Conservation (phyloP, 2,888 invertebrate species). For the Cephonodes hylas region DNA sequence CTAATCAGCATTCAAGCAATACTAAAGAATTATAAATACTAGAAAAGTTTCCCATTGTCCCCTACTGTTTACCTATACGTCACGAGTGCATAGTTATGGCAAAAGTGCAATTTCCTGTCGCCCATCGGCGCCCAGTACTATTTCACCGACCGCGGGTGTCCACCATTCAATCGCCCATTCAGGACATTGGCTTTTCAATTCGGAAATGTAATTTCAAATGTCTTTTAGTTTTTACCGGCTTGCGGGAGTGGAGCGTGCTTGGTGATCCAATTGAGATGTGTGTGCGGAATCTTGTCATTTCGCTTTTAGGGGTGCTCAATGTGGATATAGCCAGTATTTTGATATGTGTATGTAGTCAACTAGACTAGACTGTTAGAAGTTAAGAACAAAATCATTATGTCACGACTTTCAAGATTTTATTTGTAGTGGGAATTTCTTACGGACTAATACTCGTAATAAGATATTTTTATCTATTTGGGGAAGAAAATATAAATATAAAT, state of each 20-base stretch:
- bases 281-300: background rate
- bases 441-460: too few relatives aligned
- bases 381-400: too few relatives aligned
- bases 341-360: too few relatives aligned
- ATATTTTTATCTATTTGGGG: too few relatives aligned
- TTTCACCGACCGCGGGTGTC: background rate
- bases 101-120: conserved; percentile 28
- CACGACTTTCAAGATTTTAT: too few relatives aligned
- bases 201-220: background rate
- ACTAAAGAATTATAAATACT: too few relatives aligned
- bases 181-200: conserved; percentile 1
- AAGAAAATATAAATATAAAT: too few relatives aligned
- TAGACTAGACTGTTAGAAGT: too few relatives aligned
- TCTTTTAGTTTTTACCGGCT: background rate
- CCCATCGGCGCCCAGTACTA: background rate
- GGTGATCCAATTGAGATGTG: background rate
- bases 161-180: background rate
- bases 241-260: background rate
- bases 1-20: too few relatives aligned
- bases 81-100: conserved; percentile 17
- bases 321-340: background rate
- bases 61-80: background rate
- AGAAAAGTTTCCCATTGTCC: too few relatives aligned
- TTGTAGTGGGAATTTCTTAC: too few relatives aligned
- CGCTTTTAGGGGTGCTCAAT: background rate